Evolutionary conservation across 1,140 invertebrate genomes (phyloP).

Genomic region (Teleogryllus occipitalis): DNA sequence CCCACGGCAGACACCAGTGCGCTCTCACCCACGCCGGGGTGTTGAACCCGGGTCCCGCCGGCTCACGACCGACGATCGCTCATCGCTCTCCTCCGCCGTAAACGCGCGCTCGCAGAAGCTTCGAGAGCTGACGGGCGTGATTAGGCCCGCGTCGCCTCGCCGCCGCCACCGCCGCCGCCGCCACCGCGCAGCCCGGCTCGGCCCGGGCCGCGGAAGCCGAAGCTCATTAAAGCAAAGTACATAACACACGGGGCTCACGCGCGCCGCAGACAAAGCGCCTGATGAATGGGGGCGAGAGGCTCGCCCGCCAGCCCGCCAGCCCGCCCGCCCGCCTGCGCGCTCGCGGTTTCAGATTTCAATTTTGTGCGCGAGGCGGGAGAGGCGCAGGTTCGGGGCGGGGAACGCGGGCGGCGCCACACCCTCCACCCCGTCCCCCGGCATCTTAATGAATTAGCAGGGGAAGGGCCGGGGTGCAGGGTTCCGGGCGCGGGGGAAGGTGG

Average conservation of each 20-base stretch:
- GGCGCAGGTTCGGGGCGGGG: no score
- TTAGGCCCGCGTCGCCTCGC: not conserved
- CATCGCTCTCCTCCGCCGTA: no score
- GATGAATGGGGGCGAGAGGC: not conserved
- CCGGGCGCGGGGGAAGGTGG: not conserved
- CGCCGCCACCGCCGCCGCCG: no score
- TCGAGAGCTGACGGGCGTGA: not conserved
- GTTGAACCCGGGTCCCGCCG: no score
- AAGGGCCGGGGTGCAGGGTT: no score
- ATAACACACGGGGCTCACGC: not conserved
- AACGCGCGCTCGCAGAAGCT: not conserved
- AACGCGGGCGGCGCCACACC: not conserved
- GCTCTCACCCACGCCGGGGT: no score
- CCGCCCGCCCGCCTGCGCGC: no score
- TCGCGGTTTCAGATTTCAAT: constrained; percentile 4
- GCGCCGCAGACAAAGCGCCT: not conserved
- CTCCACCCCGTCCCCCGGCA: not conserved
- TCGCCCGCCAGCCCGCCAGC: no score
- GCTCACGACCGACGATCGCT: no score
- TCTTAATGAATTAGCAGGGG: not conserved
- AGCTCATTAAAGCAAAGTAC: constrained; percentile 1
- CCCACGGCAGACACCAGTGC: no score
- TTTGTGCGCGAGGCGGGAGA: not conserved
- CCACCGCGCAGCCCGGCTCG: not conserved
- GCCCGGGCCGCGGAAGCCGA: not conserved